phyloP scores from a whole-genome alignment of 2,797 vertebrate species.

The Echeneis naucrates region DNA sequence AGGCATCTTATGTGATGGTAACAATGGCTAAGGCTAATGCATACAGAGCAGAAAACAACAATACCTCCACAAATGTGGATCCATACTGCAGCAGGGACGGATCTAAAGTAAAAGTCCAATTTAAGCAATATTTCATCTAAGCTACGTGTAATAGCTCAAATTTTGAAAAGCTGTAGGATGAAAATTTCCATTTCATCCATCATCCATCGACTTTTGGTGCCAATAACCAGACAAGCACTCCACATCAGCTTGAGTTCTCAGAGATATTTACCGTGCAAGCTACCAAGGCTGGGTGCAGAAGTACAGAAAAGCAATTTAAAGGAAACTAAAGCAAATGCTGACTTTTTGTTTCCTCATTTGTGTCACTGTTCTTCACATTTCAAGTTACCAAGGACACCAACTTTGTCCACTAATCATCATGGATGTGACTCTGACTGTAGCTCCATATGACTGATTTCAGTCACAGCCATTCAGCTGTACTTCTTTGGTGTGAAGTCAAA shows the following conservation, averaged over 20 bases:
- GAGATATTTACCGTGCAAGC: slow-evolving; percentile 5
- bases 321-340: background rate
- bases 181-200: background rate
- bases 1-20: accelerated
- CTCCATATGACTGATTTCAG: background rate
- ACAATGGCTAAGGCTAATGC: background rate
- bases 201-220: background rate
- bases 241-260: slow-evolving; percentile 3
- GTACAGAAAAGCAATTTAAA: background rate
- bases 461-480: slow-evolving; percentile 3
- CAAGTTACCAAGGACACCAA: background rate
- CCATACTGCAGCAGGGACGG: background rate
- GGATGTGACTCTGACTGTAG: background rate
- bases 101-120: background rate
- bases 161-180: background rate
- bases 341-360: background rate
- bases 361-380: background rate
- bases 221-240: slow-evolving; percentile 7
- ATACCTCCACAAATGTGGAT: background rate
- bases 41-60: background rate
- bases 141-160: background rate
- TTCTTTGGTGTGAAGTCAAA: background rate
- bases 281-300: slow-evolving; percentile 2
- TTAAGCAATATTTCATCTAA: background rate
- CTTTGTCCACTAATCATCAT: background rate